Evolutionary conservation across 2,888 invertebrate genomes (phyloP).

Genomic region (Macaria notata): DNA sequence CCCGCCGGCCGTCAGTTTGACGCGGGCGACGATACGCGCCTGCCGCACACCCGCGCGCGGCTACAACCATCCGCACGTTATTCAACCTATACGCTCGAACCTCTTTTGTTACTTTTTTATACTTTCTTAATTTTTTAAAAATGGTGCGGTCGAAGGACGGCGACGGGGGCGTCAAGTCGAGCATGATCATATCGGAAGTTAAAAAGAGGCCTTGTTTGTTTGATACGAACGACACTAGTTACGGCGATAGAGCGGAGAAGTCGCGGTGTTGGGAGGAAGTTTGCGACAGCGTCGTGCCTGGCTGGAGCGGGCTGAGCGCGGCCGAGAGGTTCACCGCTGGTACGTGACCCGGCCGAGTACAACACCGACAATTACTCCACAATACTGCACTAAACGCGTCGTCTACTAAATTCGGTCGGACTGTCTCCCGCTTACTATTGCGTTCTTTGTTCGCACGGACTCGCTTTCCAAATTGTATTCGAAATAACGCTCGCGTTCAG

Average conservation of each 20-base stretch:
- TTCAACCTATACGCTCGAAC: not conserved
- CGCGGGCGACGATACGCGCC: conserved; percentile 68
- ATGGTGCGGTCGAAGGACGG: conserved; percentile 72
- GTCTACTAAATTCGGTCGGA: conserved; percentile 49
- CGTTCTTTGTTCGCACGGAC: conserved; percentile 70
- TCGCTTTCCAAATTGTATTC: conserved; percentile 70
- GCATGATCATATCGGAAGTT: conserved; percentile 67
- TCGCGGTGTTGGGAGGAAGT: conserved; percentile 75
- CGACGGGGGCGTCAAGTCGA: conserved; percentile 71
- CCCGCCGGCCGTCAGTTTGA: conserved; percentile 69
- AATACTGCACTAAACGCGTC: conserved; percentile 19
- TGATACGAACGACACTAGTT: conserved; percentile 68
- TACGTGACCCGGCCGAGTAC: conserved; percentile 58
- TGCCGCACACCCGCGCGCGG: conserved; percentile 44
- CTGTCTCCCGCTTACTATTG: conserved; percentile 63
- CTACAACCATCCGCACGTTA: conserved; percentile 48
- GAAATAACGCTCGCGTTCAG: conserved; percentile 54
- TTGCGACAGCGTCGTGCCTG: conserved; percentile 70
- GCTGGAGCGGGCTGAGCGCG: conserved; percentile 64
- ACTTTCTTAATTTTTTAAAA: not conserved
- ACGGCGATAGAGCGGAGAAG: conserved; percentile 74
- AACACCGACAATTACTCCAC: conserved; percentile 42
- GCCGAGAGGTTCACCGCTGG: conserved; percentile 71
- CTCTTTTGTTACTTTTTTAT: conserved; percentile 1
- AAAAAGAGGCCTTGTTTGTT: conserved; percentile 69